Evolutionary conservation across 2,797 vertebrate genomes (phyloP).

Genomic region (Mormyrops boulengeri): DNA sequence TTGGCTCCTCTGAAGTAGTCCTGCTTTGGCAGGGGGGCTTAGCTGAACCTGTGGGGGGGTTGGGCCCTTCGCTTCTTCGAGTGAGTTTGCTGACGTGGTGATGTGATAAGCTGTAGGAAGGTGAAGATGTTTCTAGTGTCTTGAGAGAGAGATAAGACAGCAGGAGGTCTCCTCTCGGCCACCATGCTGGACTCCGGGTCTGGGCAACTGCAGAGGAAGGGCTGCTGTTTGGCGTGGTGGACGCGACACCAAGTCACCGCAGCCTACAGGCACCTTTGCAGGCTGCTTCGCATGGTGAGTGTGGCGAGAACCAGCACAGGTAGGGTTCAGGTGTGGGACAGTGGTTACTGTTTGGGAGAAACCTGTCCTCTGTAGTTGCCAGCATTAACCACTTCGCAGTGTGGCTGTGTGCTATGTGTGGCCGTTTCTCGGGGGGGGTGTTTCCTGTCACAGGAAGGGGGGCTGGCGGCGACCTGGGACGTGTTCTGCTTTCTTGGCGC

Average conservation of each 20-base stretch:
- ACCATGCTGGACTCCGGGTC: constrained; percentile 61
- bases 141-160: not conserved
- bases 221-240: constrained; percentile 62
- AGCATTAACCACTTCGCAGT: not conserved
- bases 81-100: constrained; percentile 17
- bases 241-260: constrained; percentile 61
- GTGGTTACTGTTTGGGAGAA: not conserved
- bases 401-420: not conserved
- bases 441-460: not conserved
- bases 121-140: constrained; percentile 12
- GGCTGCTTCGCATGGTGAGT: constrained; percentile 68
- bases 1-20: constrained; percentile 20
- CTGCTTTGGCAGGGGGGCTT: not conserved
- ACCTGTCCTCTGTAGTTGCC: not conserved
- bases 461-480: not conserved
- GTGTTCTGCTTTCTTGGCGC: not conserved
- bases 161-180: not conserved
- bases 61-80: constrained; percentile 7
- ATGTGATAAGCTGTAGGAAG: not conserved
- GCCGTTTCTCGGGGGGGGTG: not conserved
- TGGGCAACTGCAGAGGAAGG: constrained; percentile 60
- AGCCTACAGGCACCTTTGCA: constrained; percentile 64
- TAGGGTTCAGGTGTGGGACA: not conserved
- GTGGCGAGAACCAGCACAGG: not conserved
- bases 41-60: not conserved